Base-by-base conservation (phyloP, 2,888 invertebrate genomes). In the Anagyrus pseudococci region DNA sequence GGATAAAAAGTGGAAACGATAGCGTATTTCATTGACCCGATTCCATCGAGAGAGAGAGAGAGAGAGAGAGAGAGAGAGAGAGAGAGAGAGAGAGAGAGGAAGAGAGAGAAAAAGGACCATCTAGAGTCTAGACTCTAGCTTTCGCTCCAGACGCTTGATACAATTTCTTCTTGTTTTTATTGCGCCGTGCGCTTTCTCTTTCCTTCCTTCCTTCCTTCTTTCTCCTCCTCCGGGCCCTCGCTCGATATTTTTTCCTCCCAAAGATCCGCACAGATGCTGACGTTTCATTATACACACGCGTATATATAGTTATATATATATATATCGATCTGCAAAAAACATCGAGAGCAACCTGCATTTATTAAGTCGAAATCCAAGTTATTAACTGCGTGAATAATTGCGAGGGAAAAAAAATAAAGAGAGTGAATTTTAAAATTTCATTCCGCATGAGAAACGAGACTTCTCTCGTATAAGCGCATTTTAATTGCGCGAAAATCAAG, bases 1-100 rank as follows among this genome's bases (percentile, higher is more conserved):
- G 54, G 23, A 1, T 13, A 25, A 43, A 49, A 23, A 58, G n/a
- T 13, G 23, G 41, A 15, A 47, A 49, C 48, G 29, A 41, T 53
- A 50, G 58, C 40, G 66, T 66, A 71, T 70, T 65, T 69, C 67
- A 70, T 73, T 72, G 71, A 66, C 70, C 72, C 64, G 70, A 72
- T 73, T 74, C 67, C 60, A 67, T 67, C 26, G 41, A 17, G 26
- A 19, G 26, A n/a, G n/a, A n/a, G 2, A n/a, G n/a, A n/a, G n/a
- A n/a, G n/a, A n/a, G n/a, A n/a, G n/a, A n/a, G n/a, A n/a, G n/a
- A n/a, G n/a, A n/a, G n/a, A n/a, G n/a, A n/a, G n/a, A n/a, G n/a
- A n/a, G n/a, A n/a, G n/a, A n/a, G n/a, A n/a, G n/a, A n/a, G n/a
- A n/a, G n/a, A n/a, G n/a, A n/a, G n/a, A n/a, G n/a, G n/a, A n/a